Conservation (phyloP, 92 coral and sea anemone species). For the Isaurus tuberculatus region DNA sequence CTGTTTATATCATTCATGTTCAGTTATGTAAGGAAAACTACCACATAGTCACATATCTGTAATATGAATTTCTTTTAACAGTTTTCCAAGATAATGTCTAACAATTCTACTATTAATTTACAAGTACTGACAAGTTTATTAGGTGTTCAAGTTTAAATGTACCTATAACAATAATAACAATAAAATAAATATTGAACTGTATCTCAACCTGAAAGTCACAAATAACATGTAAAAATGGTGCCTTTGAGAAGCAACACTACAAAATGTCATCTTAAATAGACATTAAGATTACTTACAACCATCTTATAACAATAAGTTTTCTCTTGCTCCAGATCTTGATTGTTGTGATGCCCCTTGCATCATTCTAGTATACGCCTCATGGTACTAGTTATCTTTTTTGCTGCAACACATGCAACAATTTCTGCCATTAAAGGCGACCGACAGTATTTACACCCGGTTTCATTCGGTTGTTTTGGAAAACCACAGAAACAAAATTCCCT, state of each 20-base stretch:
- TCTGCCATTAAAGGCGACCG: slow-evolving; percentile 60
- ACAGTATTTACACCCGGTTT: slow-evolving; percentile 50
- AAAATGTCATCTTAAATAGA: slow-evolving; percentile 26
- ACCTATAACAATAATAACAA: slow-evolving; percentile 29
- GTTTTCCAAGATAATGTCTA: slow-evolving; percentile 54
- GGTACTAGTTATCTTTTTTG: slow-evolving; percentile 39
- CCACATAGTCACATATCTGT: slow-evolving; percentile 49
- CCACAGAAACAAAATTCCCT: slow-evolving; percentile 51
- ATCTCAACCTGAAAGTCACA: slow-evolving; percentile 32
- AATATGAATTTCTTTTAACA: slow-evolving; percentile 51
- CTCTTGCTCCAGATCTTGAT: slow-evolving; percentile 22
- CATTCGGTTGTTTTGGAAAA: slow-evolving; percentile 31
- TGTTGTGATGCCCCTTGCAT: slow-evolving; percentile 2
- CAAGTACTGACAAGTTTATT: slow-evolving; percentile 44
- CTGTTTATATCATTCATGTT: slow-evolving; percentile 45
- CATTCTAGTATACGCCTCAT: slow-evolving; percentile 12
- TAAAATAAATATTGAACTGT: slow-evolving; percentile 47
- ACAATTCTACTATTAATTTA: slow-evolving; percentile 36
- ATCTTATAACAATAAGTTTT: slow-evolving; percentile 16
- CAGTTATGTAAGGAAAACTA: slow-evolving; percentile 48
- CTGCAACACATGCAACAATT: slow-evolving; percentile 62
- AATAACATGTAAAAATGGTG: slow-evolving; percentile 45
- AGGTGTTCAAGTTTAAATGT: slow-evolving; percentile 38
- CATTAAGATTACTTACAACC: slow-evolving; percentile 12
- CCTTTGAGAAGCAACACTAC: slow-evolving; percentile 52